Conservation (phyloP, 2,797 vertebrate species). For the Rhincodon typus region DNA sequence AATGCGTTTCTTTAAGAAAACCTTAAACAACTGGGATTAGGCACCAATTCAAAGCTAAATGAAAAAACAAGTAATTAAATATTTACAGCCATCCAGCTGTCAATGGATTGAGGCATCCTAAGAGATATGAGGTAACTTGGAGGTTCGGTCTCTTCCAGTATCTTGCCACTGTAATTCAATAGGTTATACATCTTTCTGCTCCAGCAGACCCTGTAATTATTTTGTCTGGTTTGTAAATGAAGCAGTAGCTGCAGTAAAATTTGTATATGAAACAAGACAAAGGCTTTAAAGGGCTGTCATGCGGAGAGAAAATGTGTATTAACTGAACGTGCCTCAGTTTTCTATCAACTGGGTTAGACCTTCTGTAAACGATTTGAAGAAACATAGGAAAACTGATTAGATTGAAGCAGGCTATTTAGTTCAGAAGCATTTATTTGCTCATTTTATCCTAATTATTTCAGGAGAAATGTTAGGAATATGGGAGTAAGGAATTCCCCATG, state of each 20-base stretch:
- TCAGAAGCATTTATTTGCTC: not conserved
- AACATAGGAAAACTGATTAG: not conserved
- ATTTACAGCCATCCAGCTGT: not conserved
- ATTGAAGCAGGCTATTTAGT: not conserved
- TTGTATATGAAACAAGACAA: not conserved
- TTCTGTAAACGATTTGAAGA: not conserved
- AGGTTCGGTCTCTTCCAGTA: not conserved
- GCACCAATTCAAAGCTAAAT: not conserved
- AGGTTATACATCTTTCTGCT: conserved; percentile 40
- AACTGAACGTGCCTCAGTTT: not conserved
- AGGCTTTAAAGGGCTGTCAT: not conserved
- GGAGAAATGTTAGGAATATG: not conserved
- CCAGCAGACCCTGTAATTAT: conserved; percentile 43
- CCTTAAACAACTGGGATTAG: not conserved
- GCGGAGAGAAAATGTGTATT: not conserved
- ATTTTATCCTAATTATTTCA: not conserved
- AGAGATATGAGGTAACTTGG: not conserved
- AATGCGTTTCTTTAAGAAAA: not conserved
- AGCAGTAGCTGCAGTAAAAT: not conserved
- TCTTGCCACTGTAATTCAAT: conserved; percentile 36
- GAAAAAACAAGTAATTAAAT: not conserved
- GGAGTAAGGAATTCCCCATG: not conserved
- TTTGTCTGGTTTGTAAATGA: conserved; percentile 36
- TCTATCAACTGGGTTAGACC: not conserved
- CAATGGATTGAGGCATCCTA: not conserved